Conservation (phyloP, 2,797 vertebrate genomes). For the Eurystomus glaucurus region DNA sequence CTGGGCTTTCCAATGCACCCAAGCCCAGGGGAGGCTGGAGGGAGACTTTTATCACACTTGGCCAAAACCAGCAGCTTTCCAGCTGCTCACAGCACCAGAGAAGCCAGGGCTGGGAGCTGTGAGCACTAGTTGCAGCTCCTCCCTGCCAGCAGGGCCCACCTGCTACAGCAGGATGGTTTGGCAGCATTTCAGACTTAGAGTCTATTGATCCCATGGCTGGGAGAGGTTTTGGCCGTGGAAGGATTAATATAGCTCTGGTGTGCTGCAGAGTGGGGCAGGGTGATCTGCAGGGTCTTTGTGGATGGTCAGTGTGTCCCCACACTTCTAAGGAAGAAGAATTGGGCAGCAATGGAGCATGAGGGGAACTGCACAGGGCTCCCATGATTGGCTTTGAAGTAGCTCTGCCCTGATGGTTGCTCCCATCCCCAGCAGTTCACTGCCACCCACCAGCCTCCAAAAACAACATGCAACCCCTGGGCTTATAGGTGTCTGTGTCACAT, state of each 20-base stretch:
- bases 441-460: neutral
- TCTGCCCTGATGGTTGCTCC: neutral
- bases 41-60: constrained; percentile 30
- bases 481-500: rapidly evolving
- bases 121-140: neutral
- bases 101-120: neutral
- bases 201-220: neutral
- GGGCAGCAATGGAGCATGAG: rapidly evolving
- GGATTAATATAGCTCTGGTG: neutral
- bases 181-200: neutral
- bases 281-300: neutral
- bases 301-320: neutral
- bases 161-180: constrained; percentile 19
- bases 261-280: neutral
- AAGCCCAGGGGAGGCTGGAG: neutral
- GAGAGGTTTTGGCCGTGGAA: neutral
- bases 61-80: constrained; percentile 11
- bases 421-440: neutral
- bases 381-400: neutral
- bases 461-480: neutral
- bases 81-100: neutral
- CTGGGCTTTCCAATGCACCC: neutral
- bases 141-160: neutral
- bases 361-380: neutral
- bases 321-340: neutral